Base-by-base conservation (phyloP, 2,113 vertebrate species). In the Sigmodon hispidus region DNA sequence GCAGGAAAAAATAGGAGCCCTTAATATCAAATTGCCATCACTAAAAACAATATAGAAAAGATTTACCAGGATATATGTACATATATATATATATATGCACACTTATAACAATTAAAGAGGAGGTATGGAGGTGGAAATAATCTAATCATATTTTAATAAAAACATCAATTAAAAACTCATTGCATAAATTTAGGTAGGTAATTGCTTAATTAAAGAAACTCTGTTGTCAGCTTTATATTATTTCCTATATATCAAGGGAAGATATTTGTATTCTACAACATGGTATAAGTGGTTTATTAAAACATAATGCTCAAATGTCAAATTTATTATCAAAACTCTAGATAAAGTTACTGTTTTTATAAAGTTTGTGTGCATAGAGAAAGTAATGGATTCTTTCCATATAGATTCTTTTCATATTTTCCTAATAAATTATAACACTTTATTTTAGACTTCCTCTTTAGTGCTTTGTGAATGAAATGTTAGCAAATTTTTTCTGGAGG, bases 361-460 rank as follows among this genome's bases (percentile, higher is more conserved):
- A 73, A 26, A 52, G 16, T 94, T 50, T 2, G 65, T 72, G 55
- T 91, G 15, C 11, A 84, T 40, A 24, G 3, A 22, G 43, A 5
- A 93, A 72, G 90, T 75, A 75, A 34, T 9, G 80, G 86, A 88
- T 26, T 19, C 86, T 57, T 59, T 31, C 8, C 48, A 89, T 8
- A 52, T 94, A n/a, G 86, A 88, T 26, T 19, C 86, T 57, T 59
- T 31, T 7, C 48, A 89, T 8, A 52, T 94, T 94, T 95, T 87
- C 50, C 34, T 73, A 1, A 52, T 61, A 81, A 26, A 81, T 13
- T 70, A 36, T 43, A 11, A 92, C 13, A 40, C 3, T 55, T 63
- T 65, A 61, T 91, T 89, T 96, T 36, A 85, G 67, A 40, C 21
- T 43, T 84, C 12, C 93, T 59, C 40, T 16, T 40, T 86, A 43